Percentiles rank a stretch among this genome's conserved stretches.
Conservation (phyloP, 2,888 invertebrate genomes). For the Zaprionus lineosus region DNA sequence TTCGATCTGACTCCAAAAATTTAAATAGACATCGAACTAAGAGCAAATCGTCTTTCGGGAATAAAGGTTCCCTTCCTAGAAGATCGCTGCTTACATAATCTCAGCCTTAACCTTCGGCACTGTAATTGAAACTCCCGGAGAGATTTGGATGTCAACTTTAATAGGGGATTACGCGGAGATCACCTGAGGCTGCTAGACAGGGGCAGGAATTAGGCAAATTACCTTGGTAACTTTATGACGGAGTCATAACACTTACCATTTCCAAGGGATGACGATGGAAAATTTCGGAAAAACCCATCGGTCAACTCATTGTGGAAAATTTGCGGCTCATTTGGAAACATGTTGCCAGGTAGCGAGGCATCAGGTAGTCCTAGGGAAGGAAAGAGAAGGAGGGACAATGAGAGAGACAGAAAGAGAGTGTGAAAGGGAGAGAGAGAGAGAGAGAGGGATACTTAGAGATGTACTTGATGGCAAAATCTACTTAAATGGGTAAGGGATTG, state of each 20-base stretch:
- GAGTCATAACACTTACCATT: constrained; percentile 36
- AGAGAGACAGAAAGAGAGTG: neutral
- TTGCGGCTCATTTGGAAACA: constrained; percentile 61
- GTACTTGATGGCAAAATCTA: constrained; percentile 48
- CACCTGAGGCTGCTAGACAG: constrained; percentile 11
- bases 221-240: constrained; percentile 34
- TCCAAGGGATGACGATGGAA: constrained; percentile 11
- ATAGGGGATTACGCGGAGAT: neutral
- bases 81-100: no score
- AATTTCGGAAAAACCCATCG: constrained; percentile 56
- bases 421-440: neutral
- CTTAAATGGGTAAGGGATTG: constrained; percentile 32
- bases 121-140: no score
- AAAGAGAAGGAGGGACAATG: neutral
- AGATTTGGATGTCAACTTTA: no score
- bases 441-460: neutral
- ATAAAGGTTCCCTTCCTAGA: no score
- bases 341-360: constrained; percentile 36
- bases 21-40: no score
- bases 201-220: constrained; percentile 34
- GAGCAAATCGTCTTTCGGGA: no score
- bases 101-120: no score
- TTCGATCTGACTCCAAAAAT: no score
- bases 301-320: constrained; percentile 70
- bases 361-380: constrained; percentile 34